These are phyloP conservation scores for Percopsis transmontana DNA, from an alignment of 2,113 vertebrate genomes.

Conservation along the genomic window DNA sequence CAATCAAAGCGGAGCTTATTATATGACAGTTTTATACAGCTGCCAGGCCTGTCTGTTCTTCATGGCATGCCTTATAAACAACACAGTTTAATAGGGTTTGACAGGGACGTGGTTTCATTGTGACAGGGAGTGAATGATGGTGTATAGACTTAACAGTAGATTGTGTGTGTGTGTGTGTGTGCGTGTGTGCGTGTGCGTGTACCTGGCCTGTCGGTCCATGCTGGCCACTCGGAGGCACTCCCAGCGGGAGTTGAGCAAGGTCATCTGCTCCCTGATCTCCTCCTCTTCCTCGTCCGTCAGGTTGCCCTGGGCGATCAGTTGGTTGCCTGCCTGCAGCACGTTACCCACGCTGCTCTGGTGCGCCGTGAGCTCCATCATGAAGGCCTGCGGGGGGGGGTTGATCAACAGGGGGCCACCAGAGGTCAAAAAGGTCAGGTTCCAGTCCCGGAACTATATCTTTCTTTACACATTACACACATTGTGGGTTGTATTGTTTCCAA, in stretches of 20 bases:
- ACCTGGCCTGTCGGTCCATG: constrained; percentile 97
- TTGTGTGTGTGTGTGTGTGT: constrained; percentile 1
- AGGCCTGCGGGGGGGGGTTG: constrained; percentile 71
- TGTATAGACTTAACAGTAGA: no score
- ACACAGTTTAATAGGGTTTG: background rate
- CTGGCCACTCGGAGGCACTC: constrained; percentile 91
- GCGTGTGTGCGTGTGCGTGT: background rate
- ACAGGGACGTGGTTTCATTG: no score
- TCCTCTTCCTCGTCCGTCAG: constrained; percentile 92
- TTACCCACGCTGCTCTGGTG: constrained; percentile 97
- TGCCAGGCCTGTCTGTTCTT: background rate
- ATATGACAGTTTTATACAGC: constrained; percentile 14
- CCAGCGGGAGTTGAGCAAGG: constrained; percentile 92
- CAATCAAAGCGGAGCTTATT: constrained; percentile 15
- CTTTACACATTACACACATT: no score
- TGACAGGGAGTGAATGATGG: background rate
- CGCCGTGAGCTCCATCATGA: constrained; percentile 97
- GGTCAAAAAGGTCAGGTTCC: background rate
- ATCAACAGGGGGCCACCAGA: background rate
- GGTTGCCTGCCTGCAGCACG: constrained; percentile 94
- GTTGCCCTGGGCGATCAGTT: constrained; percentile 90
- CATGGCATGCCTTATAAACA: background rate
- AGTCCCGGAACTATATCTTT: background rate
- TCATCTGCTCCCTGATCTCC: constrained; percentile 97
- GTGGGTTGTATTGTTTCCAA: background rate